phyloP scores from a whole-genome alignment of 2,797 vertebrate genomes.

The Pangasius mekongensis region DNA sequence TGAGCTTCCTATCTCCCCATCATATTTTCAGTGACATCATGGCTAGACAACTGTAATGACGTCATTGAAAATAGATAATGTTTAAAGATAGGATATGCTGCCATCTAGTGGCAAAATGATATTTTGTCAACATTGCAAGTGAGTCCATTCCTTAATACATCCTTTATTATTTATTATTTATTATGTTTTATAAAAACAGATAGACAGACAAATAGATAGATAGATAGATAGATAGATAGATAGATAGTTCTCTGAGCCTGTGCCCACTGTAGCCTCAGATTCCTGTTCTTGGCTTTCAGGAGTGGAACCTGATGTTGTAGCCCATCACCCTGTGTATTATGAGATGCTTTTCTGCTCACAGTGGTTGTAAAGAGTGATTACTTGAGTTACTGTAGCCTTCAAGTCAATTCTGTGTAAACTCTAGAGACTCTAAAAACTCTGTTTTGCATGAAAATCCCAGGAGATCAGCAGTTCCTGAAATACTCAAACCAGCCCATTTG shows the following conservation, averaged over 20 bases:
- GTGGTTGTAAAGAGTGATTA: neutral
- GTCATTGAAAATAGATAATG: constrained; percentile 16
- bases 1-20: neutral
- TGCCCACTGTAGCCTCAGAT: neutral
- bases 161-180: neutral
- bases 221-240: neutral
- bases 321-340: neutral
- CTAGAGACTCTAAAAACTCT: neutral
- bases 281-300: neutral
- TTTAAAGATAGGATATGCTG: constrained; percentile 17
- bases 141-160: neutral
- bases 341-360: neutral
- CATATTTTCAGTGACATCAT: constrained; percentile 39
- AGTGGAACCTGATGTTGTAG: neutral
- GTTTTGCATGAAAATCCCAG: neutral
- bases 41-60: constrained; percentile 36
- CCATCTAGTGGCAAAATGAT: constrained; percentile 37
- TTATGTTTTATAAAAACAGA: neutral
- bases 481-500: neutral
- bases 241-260: neutral
- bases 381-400: too few species aligned
- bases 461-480: neutral
- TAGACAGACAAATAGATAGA: neutral
- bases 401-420: neutral
- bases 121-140: neutral